These are phyloP conservation scores for Rhingia rostrata DNA, from an alignment of 2,888 invertebrate species.

Conservation along the genomic window DNA sequence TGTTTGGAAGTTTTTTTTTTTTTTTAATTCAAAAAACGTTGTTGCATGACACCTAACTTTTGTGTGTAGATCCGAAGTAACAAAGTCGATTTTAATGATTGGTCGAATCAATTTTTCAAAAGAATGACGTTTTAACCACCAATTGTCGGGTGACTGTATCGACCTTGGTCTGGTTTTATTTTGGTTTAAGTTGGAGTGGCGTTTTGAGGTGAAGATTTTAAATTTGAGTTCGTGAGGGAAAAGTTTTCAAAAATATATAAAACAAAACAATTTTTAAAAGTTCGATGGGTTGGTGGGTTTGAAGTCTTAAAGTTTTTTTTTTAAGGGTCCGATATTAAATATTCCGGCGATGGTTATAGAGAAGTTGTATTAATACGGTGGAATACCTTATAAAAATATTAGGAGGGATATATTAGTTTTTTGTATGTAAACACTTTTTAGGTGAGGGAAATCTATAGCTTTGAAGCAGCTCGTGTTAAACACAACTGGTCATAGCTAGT, in stretches of 20 bases:
- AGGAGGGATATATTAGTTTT: too few species aligned
- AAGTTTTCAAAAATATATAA: background rate
- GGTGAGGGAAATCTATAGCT: too few species aligned
- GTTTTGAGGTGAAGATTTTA: slow-evolving; percentile 1
- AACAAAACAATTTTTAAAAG: background rate
- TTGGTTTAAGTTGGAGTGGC: background rate
- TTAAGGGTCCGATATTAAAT: too few species aligned
- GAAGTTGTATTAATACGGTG: too few species aligned
- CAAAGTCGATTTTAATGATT: slow-evolving; percentile 8
- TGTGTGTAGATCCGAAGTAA: background rate
- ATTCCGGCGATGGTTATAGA: too few species aligned
- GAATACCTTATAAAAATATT: too few species aligned
- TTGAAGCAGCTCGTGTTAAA: too few species aligned
- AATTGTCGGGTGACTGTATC: background rate
- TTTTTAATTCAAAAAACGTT: slow-evolving; percentile 5
- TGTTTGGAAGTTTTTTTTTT: background rate
- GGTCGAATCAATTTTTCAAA: slow-evolving; percentile 44
- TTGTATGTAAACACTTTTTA: too few species aligned
- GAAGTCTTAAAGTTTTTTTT: too few species aligned
- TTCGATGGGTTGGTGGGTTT: background rate
- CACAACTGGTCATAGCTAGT: too few species aligned
- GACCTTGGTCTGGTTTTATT: slow-evolving; percentile 38
- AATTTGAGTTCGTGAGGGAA: background rate
- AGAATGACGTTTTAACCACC: slow-evolving; percentile 26
- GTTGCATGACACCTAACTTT: slow-evolving; percentile 21